phyloP scores from a whole-genome alignment of 2,113 vertebrate species.

The Brienomyrus brachyistius region DNA sequence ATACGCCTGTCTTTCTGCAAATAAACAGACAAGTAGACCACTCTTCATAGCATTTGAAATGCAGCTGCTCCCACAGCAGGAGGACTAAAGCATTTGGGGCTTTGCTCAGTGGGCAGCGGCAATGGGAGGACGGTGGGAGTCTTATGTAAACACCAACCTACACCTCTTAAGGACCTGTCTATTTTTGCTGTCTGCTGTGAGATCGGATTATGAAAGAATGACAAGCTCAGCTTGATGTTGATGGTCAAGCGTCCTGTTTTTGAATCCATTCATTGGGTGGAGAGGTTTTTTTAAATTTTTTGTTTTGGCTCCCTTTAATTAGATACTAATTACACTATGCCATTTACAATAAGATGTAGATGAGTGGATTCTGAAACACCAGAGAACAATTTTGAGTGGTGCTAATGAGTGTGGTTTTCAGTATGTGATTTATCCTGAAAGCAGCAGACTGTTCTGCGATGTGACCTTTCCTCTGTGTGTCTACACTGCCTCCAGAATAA shows the following conservation, averaged over 20 bases:
- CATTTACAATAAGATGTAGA: not conserved
- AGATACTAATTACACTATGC: not conserved
- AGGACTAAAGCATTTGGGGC: not conserved
- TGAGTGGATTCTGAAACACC: not conserved
- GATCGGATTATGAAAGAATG: slow-evolving; percentile 2
- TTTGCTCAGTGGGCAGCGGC: not conserved
- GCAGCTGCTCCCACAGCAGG: not conserved
- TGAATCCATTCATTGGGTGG: not conserved
- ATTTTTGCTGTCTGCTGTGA: not conserved
- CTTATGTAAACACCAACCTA: slow-evolving; percentile 11
- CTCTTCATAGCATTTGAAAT: not conserved
- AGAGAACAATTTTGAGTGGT: not conserved
- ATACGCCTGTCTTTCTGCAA: not conserved
- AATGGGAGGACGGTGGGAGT: slow-evolving; percentile 5
- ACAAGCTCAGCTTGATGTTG: not conserved
- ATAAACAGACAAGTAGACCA: not conserved
- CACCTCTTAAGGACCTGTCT: slow-evolving; percentile 10
- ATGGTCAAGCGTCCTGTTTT: not conserved
- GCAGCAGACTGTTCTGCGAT: not conserved
- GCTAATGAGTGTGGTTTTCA: not conserved
- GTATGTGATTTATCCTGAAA: not conserved
- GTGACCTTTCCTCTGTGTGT: not conserved
- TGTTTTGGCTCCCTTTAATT: not conserved
- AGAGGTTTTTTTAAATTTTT: not conserved
- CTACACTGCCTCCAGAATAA: not conserved